Conservation (phyloP, 2,113 vertebrate genomes). For the Trichechus manatus region DNA sequence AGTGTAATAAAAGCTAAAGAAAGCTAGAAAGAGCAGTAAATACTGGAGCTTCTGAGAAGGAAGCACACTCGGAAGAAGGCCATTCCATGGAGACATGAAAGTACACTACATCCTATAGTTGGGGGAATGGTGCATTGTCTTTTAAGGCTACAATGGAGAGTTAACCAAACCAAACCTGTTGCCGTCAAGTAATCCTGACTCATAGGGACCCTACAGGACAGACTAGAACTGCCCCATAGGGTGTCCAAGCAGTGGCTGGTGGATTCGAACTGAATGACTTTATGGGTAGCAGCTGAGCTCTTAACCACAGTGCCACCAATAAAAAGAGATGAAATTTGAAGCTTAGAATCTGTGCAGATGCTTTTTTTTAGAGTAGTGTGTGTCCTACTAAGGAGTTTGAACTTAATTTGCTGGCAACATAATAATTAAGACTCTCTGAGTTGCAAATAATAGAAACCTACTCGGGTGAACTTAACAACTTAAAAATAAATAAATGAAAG, state of each 20-base stretch:
- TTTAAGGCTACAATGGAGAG: neutral
- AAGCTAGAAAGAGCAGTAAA: neutral
- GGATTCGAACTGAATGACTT: too few relatives aligned
- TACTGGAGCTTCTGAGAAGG: neutral
- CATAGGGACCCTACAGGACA: too few relatives aligned
- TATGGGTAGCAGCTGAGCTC: too few relatives aligned
- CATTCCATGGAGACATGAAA: neutral
- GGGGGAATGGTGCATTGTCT: neutral
- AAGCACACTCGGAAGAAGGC: neutral
- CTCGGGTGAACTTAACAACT: neutral
- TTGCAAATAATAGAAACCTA: neutral
- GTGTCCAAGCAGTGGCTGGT: too few relatives aligned
- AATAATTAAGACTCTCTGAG: neutral
- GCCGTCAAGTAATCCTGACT: too few relatives aligned
- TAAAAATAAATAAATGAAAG: neutral
- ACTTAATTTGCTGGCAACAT: conserved; percentile 2
- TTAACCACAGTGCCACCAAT: too few relatives aligned
- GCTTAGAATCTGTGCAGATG: neutral
- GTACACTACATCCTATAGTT: neutral
- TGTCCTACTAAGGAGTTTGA: neutral
- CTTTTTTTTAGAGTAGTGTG: neutral
- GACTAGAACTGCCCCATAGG: too few relatives aligned
- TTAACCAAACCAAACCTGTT: too few relatives aligned
- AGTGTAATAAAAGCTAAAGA: neutral
- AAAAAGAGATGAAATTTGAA: neutral